Evolutionary conservation across 37 sponge, comb jelly and placozoan species (phyloP), one percentile per base, ranked within the genome.

Genomic region (Beroe ovata): DNA sequence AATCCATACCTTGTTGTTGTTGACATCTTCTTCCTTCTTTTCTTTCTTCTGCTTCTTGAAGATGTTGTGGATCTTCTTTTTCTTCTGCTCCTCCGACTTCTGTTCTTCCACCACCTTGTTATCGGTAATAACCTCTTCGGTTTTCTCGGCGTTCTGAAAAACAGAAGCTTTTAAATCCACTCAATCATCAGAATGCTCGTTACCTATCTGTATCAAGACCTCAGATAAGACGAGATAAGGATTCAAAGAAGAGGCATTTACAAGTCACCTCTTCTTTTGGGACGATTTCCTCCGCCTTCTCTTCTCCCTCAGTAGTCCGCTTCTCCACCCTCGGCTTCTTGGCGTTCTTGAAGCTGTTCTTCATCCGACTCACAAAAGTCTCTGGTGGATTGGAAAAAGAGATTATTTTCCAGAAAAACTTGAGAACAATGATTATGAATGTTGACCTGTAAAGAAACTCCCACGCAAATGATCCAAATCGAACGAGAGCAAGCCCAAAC

Each of bases 11-110:
- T n/a, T n/a, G n/a, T 47, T 47, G 54, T 47, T 47, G 54, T 47
- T 47, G 8, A 66, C 69, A 32, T 66, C 69, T 18, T 66, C 69
- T 66, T 66, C 69, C 34, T 66, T 66, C 69, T 66, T 66, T 30
- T 66, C 69, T 30, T 66, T 66, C 69, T 66, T 66, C 35, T 26
- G 69, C 36, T 66, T 66, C 36, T 66, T 66, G 36, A 66, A 66
- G 35, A 66, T 66, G 69, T 66, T 66, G 16, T 34, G 19, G 25
- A 25, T 25, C 30, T 66, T 66, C 69, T 66, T 66, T 37, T 66
- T 66, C 16, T 66, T 30, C 23, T 62, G 21, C 36, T 66, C 69
- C 36, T 66, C 69, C 35, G 25, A 29, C 36, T 66, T 33, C 69
- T 25, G 25, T 16, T 66, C 69, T 37, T 66, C 69, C 8, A 18